phyloP scores from a whole-genome alignment of 2,113 vertebrate species.

The Aptenodytes patagonicus region DNA sequence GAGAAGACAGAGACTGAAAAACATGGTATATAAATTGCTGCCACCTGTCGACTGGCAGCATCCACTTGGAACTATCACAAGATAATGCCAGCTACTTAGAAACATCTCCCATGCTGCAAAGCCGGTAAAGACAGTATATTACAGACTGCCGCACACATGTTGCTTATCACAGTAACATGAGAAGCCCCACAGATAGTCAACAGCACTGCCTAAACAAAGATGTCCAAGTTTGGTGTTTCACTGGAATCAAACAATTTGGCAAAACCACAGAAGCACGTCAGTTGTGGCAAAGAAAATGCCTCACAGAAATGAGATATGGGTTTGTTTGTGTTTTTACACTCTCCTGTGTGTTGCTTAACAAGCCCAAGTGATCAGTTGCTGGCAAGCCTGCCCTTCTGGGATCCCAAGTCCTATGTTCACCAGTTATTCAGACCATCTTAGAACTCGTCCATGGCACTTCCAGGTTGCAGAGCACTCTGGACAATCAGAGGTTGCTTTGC shows the following conservation, averaged over 20 bases:
- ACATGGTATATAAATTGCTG: not conserved
- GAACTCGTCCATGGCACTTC: not conserved
- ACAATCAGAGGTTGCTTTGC: not conserved
- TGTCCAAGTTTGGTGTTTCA: not conserved
- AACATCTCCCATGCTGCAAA: not conserved
- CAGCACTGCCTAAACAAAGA: not conserved
- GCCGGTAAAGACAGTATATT: not conserved
- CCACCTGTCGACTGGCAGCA: not conserved
- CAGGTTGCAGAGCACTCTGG: not conserved
- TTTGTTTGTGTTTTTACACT: not conserved
- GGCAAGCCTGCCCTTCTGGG: not conserved
- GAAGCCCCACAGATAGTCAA: not conserved
- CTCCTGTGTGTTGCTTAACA: not conserved
- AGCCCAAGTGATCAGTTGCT: not conserved
- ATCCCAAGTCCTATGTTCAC: not conserved
- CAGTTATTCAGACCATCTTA: not conserved
- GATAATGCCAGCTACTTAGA: not conserved
- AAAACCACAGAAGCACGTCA: not conserved
- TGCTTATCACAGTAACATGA: not conserved
- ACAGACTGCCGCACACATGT: not conserved
- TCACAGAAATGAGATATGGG: not conserved
- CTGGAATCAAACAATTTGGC: not conserved
- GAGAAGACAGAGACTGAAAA: not conserved
- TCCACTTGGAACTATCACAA: not conserved
- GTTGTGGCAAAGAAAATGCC: not conserved